Percentiles rank a stretch among this genome's conserved stretches.
Conservation (phyloP, 2,797 vertebrate genomes). For the Emydoidea blandingii region DNA sequence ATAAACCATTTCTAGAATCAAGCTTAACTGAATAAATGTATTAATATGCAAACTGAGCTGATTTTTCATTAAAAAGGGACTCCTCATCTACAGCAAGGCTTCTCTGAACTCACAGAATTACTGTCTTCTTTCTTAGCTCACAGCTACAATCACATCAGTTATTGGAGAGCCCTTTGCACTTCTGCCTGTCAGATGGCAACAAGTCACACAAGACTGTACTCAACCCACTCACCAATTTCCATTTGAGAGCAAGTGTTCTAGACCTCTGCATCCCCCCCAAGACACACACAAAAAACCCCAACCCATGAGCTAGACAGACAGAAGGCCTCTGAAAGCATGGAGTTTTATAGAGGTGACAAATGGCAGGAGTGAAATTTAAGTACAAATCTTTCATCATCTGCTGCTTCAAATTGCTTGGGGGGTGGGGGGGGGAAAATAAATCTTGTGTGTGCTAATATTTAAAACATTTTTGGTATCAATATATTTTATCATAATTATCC, state of each 20-base stretch:
- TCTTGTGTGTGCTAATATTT: background rate
- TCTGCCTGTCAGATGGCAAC: background rate
- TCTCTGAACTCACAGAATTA: background rate
- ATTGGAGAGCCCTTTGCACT: background rate
- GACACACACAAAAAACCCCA: background rate
- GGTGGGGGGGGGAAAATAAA: fast-evolving
- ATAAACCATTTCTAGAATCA: background rate
- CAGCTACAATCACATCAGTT: background rate
- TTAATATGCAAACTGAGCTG: background rate
- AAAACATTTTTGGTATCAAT: background rate
- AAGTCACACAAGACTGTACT: background rate
- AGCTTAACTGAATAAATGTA: background rate
- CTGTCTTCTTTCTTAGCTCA: background rate
- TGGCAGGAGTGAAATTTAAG: background rate
- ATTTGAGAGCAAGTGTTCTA: background rate
- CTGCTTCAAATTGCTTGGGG: background rate
- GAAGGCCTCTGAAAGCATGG: background rate
- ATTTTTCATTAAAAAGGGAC: background rate
- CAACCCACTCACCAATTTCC: background rate
- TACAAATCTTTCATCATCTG: background rate
- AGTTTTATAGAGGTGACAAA: too few relatives aligned
- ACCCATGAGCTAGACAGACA: background rate
- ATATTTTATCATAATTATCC: background rate
- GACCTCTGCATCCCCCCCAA: background rate
- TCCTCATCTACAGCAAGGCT: background rate